These are phyloP conservation scores for Aporophyla nigra DNA, from an alignment of 2,888 invertebrate genomes.

Conservation along the genomic window DNA sequence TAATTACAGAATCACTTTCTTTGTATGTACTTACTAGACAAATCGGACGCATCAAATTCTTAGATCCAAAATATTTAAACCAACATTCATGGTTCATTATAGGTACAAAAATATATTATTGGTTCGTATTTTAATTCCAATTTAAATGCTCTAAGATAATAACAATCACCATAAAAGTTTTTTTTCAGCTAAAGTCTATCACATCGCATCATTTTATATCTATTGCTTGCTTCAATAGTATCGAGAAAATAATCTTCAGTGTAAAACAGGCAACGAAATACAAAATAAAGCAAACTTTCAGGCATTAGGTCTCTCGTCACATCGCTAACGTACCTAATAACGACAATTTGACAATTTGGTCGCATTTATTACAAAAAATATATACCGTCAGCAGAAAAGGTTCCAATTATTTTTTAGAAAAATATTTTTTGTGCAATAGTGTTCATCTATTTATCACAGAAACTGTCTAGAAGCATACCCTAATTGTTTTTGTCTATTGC, in stretches of 20 bases:
- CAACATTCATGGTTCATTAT: not conserved
- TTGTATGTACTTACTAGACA: not conserved
- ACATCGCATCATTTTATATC: conserved; percentile 26
- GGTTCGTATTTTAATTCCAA: conserved; percentile 12
- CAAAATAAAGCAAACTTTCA: conserved; percentile 53
- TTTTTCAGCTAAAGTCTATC: conserved; percentile 27
- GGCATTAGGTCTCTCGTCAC: conserved; percentile 63
- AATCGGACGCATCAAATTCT: conserved; percentile 14
- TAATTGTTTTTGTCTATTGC: conserved; percentile 43
- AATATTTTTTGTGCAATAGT: conserved; percentile 20
- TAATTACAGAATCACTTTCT: not conserved
- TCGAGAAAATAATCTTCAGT: conserved; percentile 22
- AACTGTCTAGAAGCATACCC: conserved; percentile 36
- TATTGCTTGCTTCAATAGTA: conserved; percentile 36
- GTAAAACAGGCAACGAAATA: conserved; percentile 30
- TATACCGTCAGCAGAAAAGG: conserved; percentile 67
- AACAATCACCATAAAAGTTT: conserved; percentile 30
- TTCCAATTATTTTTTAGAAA: conserved; percentile 22
- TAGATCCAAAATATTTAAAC: not conserved
- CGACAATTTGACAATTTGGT: conserved; percentile 60
- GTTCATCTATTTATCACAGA: conserved; percentile 47
- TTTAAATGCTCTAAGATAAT: conserved; percentile 50
- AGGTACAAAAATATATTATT: not conserved
- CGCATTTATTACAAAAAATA: conserved; percentile 52
- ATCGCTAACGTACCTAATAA: conserved; percentile 55